Conservation (phyloP, 2,113 vertebrate genomes). For the Alectura lathami region DNA sequence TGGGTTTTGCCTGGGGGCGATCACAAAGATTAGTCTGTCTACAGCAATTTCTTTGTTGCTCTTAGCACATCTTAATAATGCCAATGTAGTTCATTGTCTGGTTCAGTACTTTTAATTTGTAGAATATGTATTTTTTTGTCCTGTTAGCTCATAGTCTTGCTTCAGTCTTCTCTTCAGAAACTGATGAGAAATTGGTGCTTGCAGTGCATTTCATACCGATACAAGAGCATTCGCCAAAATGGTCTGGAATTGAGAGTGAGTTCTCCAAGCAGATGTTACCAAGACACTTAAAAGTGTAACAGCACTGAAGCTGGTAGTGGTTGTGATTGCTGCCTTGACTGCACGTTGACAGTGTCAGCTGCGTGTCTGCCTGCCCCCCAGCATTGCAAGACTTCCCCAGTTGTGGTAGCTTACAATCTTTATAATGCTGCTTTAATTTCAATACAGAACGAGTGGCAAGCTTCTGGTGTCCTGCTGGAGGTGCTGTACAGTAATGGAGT, state of each 20-base stretch:
- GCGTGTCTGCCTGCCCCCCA: background rate
- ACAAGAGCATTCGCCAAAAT: background rate
- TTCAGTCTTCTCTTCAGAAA: background rate
- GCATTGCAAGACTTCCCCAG: background rate
- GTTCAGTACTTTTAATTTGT: background rate
- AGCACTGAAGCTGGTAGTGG: background rate
- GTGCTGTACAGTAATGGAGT: background rate
- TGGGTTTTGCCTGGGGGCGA: background rate
- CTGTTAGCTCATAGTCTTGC: background rate
- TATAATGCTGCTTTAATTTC: background rate
- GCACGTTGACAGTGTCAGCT: rapidly evolving
- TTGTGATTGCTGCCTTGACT: background rate
- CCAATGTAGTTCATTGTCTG: background rate
- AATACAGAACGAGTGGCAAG: background rate
- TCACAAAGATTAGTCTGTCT: background rate
- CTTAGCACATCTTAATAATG: background rate
- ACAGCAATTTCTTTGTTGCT: background rate
- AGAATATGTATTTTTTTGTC: background rate
- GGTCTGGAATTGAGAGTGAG: background rate
- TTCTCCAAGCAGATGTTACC: background rate
- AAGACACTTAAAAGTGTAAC: background rate
- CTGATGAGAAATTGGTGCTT: background rate
- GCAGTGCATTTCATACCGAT: background rate
- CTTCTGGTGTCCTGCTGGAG: background rate
- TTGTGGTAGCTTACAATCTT: background rate